phyloP scores from a whole-genome alignment of 30 jellyfish, hydroid and myxozoan species.

The Pseudorhiza aurosa region DNA sequence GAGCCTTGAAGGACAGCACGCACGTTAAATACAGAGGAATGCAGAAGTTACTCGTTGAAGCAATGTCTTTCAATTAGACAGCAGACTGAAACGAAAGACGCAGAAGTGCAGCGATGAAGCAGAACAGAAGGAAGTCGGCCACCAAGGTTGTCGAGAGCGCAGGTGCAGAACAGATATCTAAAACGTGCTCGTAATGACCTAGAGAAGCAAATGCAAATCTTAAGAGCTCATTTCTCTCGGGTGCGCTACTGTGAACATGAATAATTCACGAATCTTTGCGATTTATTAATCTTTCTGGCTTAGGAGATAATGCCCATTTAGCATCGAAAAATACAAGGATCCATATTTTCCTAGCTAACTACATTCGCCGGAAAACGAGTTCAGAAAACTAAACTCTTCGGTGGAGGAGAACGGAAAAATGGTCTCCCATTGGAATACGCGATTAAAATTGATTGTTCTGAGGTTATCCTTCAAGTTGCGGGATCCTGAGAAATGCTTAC shows the following conservation, averaged over 20 bases:
- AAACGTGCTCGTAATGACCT: slow-evolving; percentile 74
- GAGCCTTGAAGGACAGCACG: too few species aligned
- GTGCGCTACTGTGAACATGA: slow-evolving; percentile 47
- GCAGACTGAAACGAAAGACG: background rate
- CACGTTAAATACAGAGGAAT: too few species aligned
- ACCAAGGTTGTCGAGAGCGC: slow-evolving; percentile 15
- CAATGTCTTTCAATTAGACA: too few species aligned
- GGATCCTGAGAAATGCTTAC: background rate
- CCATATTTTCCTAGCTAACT: slow-evolving; percentile 11
- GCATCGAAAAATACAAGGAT: background rate
- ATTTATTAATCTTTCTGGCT: slow-evolving; percentile 48
- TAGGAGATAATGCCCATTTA: slow-evolving; percentile 32
- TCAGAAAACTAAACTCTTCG: slow-evolving; percentile 1
- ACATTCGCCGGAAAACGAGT: background rate
- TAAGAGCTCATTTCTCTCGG: slow-evolving; percentile 60
- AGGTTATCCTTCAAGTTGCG: slow-evolving; percentile 17
- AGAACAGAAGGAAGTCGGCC: slow-evolving; percentile 23
- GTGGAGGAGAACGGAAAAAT: background rate
- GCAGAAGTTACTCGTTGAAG: too few species aligned
- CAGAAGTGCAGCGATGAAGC: background rate
- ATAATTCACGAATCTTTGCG: slow-evolving; percentile 40
- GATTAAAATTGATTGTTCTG: slow-evolving; percentile 6
- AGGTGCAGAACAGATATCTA: slow-evolving; percentile 45
- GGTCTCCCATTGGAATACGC: background rate
- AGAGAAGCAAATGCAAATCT: slow-evolving; percentile 56